A percentile compares a stretch with the other conserved stretches of the same genome.
Conservation (phyloP, 2,888 invertebrate species). For the Coelopa pilipes region DNA sequence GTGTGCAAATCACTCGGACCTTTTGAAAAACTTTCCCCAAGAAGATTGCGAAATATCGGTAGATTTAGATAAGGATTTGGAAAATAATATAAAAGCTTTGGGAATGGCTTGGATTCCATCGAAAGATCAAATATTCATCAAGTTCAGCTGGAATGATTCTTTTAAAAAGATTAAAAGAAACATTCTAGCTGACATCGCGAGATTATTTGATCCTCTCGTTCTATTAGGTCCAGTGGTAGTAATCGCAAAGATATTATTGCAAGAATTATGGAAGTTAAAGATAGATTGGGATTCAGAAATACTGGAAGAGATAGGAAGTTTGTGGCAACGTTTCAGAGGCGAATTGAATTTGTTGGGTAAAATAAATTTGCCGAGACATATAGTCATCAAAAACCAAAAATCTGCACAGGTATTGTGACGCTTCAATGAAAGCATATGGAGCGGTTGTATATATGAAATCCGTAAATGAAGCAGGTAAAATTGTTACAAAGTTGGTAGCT, state of each 20-base stretch:
- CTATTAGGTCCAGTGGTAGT: conserved; percentile 32
- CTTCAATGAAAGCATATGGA: conserved; percentile 18
- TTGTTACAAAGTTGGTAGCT: conserved; percentile 16
- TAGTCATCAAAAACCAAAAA: neutral
- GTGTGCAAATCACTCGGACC: conserved; percentile 26
- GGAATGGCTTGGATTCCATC: too few species aligned
- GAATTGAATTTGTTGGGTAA: too few species aligned
- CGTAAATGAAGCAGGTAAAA: neutral
- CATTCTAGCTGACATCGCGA: conserved; percentile 8
- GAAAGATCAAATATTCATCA: too few species aligned
- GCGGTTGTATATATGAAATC: conserved; percentile 21
- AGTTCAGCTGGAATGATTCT: too few species aligned
- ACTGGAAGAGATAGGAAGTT: neutral
- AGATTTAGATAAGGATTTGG: too few species aligned
- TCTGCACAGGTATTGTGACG: conserved; percentile 27
- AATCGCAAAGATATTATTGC: conserved; percentile 28
- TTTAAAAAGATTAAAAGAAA: too few species aligned
- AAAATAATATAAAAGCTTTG: too few species aligned
- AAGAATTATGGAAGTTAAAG: conserved; percentile 29
- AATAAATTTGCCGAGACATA: neutral
- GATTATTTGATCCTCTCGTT: conserved; percentile 32
- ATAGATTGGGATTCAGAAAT: conserved; percentile 20
- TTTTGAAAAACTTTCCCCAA: conserved; percentile 1
- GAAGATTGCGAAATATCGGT: too few species aligned
- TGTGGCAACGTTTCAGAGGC: too few species aligned